Evolutionary conservation across 1,140 invertebrate species (phyloP).

Genomic region (Brachionus asplanchnoidis): DNA sequence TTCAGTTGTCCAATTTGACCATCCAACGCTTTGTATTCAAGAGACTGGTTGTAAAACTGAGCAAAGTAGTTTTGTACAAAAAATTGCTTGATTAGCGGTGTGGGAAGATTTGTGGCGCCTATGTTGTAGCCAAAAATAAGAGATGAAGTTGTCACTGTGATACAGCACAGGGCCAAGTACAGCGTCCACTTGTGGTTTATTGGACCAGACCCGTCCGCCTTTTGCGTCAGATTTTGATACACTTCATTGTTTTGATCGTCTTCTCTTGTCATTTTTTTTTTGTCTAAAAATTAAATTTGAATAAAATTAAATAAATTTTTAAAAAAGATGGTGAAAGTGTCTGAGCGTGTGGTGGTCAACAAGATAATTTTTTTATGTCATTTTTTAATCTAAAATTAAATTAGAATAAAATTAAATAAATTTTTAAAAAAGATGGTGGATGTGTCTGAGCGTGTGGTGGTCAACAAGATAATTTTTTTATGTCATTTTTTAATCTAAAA

Average conservation of each 20-base stretch:
- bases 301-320: neutral
- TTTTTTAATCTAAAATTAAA: slow-evolving; percentile 2
- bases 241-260: slow-evolving; percentile 33
- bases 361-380: neutral
- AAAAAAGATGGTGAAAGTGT: neutral
- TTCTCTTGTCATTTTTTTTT: slow-evolving; percentile 25
- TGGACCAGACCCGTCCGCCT: neutral
- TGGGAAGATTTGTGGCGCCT: slow-evolving; percentile 27
- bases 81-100: slow-evolving; percentile 5
- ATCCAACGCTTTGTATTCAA: neutral
- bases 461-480: neutral
- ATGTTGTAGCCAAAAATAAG: slow-evolving; percentile 32
- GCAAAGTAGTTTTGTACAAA: slow-evolving; percentile 12
- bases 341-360: too few species aligned
- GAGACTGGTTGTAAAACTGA: neutral
- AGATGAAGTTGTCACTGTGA: neutral
- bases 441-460: neutral
- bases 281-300: neutral
- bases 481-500: slow-evolving; percentile 6
- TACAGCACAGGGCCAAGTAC: slow-evolving; percentile 1
- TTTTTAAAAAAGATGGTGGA: neutral
- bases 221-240: slow-evolving; percentile 32
- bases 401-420: neutral
- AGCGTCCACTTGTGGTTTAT: slow-evolving; percentile 28
- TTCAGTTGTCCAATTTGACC: neutral